Conservation (phyloP, 2,113 vertebrate genomes). For the Zapornia atra region DNA sequence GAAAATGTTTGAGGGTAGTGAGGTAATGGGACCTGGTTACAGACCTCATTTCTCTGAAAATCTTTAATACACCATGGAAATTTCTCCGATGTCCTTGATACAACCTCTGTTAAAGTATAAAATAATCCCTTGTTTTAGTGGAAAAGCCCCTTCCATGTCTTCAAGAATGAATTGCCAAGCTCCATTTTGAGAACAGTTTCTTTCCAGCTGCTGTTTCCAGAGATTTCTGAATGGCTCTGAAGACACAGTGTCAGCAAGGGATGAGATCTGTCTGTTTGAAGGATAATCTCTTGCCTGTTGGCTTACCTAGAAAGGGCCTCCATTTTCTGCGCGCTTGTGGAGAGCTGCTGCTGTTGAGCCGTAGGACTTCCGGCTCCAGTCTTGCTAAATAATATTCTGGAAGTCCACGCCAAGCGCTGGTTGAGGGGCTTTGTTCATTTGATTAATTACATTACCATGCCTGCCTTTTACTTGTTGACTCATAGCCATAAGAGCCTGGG, state of each 20-base stretch:
- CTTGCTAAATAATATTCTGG: constrained; percentile 18
- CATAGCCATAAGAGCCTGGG: neutral
- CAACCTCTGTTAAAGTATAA: constrained; percentile 46
- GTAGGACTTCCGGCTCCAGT: neutral
- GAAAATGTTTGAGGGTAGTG: constrained; percentile 61
- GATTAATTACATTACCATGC: constrained; percentile 14
- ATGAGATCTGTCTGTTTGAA: neutral
- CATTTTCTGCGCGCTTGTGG: neutral
- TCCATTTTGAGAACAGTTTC: constrained; percentile 1
- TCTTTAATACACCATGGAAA: constrained; percentile 19
- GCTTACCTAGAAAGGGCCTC: constrained; percentile 29
- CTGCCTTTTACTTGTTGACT: neutral
- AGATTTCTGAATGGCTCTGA: neutral
- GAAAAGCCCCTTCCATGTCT: constrained; percentile 38
- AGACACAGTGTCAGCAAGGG: neutral
- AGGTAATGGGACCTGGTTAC: constrained; percentile 60
- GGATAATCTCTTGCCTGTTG: neutral
- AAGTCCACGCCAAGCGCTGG: neutral
- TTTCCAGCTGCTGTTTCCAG: constrained; percentile 31
- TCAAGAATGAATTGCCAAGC: neutral
- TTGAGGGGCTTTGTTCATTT: neutral
- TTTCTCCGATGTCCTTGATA: constrained; percentile 42
- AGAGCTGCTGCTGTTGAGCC: constrained; percentile 1
- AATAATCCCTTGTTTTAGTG: constrained; percentile 6
- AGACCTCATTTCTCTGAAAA: constrained; percentile 52